Percentiles rank a stretch among this genome's conserved stretches.
Conservation (phyloP, 2,113 vertebrate genomes). For the Pithys albifrons region DNA sequence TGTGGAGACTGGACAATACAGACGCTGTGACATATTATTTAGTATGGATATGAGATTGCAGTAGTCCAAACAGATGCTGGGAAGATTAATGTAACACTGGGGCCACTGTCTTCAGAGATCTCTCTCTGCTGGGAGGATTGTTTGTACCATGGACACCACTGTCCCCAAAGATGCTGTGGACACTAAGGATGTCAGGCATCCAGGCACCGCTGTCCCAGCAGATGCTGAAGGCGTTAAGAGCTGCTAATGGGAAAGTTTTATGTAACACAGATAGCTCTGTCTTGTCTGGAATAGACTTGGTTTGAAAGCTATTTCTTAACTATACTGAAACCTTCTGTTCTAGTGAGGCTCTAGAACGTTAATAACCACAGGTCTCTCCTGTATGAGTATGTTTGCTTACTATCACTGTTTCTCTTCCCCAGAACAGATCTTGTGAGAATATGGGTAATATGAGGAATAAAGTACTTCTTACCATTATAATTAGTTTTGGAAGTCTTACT, state of each 20-base stretch:
- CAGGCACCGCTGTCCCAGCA: conserved; percentile 63
- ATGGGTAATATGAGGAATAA: not conserved
- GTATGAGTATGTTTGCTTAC: not conserved
- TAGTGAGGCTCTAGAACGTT: not conserved
- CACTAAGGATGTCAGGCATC: conserved; percentile 52
- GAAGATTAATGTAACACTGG: conserved; percentile 49
- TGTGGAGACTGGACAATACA: not conserved
- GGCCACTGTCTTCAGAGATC: conserved; percentile 39
- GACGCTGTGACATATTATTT: conserved; percentile 50
- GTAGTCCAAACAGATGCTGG: conserved; percentile 10
- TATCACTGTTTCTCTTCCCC: not conserved
- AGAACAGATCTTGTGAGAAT: not conserved
- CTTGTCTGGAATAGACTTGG: not conserved
- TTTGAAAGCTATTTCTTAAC: not conserved
- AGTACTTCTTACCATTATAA: not conserved
- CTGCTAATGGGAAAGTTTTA: conserved; percentile 6
- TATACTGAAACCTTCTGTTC: not conserved
- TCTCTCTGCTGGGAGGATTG: conserved; percentile 36
- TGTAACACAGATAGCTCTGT: conserved; percentile 60
- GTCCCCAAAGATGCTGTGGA: conserved; percentile 52
- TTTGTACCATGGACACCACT: conserved; percentile 74
- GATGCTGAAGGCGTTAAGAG: conserved; percentile 30
- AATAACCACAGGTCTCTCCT: not conserved
- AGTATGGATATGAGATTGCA: conserved; percentile 44
- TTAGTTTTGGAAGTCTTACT: not conserved